phyloP scores from a whole-genome alignment of 2,888 invertebrate species.

The Pristionchus fissidentatus region DNA sequence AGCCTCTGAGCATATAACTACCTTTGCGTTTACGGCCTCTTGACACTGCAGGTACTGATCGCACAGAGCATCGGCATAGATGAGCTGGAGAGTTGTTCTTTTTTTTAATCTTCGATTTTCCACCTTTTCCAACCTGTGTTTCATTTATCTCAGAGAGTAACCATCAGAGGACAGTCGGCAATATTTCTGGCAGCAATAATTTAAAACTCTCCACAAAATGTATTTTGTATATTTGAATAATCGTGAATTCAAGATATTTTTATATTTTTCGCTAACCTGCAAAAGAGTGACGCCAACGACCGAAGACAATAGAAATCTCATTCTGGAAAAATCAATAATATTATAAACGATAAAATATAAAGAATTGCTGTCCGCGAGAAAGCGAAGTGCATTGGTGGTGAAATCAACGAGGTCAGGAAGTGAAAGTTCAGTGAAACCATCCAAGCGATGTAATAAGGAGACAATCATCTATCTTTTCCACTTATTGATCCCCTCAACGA shows the following conservation, averaged over 20 bases:
- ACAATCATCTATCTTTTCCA: not conserved
- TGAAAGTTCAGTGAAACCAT: not conserved
- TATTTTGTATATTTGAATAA: not conserved
- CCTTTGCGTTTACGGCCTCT: conserved; percentile 28
- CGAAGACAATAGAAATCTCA: not conserved
- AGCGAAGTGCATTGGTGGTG: not conserved
- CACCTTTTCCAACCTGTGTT: not conserved
- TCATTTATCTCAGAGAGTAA: not conserved
- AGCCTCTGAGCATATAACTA: not conserved
- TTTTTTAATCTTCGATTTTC: not conserved
- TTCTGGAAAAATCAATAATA: not conserved
- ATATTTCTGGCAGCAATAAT: not conserved
- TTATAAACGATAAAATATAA: not conserved
- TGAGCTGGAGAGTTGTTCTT: not conserved
- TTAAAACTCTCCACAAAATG: not conserved
- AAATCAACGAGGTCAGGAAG: conserved; percentile 17
- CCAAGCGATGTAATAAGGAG: not conserved
- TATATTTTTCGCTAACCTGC: not conserved
- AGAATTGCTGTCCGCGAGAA: too few relatives aligned
- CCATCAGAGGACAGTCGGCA: not conserved
- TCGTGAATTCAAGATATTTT: not conserved
- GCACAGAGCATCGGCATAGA: conserved; percentile 6
- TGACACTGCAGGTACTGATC: conserved; percentile 36
- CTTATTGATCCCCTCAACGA: too few relatives aligned
- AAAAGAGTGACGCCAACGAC: not conserved